Percentiles rank a stretch among this genome's conserved stretches.
Conservation (phyloP, 1,140 invertebrate genomes). For the Lordiphosa clarofinis region DNA sequence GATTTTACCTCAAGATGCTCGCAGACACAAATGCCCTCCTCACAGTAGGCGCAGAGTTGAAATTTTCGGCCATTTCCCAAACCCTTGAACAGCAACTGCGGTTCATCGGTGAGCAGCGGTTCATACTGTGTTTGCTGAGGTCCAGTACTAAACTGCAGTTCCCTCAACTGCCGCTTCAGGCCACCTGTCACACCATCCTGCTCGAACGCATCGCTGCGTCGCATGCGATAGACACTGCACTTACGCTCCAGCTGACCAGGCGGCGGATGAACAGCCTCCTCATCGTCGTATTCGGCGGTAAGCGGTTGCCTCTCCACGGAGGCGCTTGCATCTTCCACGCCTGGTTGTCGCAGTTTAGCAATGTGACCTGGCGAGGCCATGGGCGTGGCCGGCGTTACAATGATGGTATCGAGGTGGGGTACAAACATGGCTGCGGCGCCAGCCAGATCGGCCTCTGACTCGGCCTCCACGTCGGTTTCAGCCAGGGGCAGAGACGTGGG, state of each 20-base stretch:
- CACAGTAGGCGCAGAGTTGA: slow-evolving; percentile 75
- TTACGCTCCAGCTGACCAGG: slow-evolving; percentile 71
- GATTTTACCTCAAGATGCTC: slow-evolving; percentile 79
- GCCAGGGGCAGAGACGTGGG: slow-evolving; percentile 42
- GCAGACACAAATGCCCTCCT: slow-evolving; percentile 78
- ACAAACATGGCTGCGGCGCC: slow-evolving; percentile 52
- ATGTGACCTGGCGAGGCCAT: slow-evolving; percentile 77
- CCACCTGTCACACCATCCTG: slow-evolving; percentile 36
- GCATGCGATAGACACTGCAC: slow-evolving; percentile 79
- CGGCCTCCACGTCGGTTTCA: slow-evolving; percentile 47
- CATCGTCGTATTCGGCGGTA: slow-evolving; percentile 57
- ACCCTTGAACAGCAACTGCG: slow-evolving; percentile 71
- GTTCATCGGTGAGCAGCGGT: slow-evolving; percentile 69
- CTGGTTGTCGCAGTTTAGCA: slow-evolving; percentile 50
- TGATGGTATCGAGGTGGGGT: slow-evolving; percentile 74
- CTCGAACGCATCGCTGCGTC: slow-evolving; percentile 68
- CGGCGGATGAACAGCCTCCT: slow-evolving; percentile 59
- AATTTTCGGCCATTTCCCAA: slow-evolving; percentile 62
- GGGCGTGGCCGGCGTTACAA: slow-evolving; percentile 79
- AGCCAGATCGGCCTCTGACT: slow-evolving; percentile 41
- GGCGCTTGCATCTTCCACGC: slow-evolving; percentile 41
- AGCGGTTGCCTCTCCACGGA: slow-evolving; percentile 55
- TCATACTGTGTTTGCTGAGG: slow-evolving; percentile 69
- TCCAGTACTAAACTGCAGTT: slow-evolving; percentile 60
- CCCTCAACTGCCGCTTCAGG: slow-evolving; percentile 63